Evolutionary conservation across 2,888 invertebrate species (phyloP), one percentile per base, ranked within the genome.

Genomic region (Leucophenga maculata): DNA sequence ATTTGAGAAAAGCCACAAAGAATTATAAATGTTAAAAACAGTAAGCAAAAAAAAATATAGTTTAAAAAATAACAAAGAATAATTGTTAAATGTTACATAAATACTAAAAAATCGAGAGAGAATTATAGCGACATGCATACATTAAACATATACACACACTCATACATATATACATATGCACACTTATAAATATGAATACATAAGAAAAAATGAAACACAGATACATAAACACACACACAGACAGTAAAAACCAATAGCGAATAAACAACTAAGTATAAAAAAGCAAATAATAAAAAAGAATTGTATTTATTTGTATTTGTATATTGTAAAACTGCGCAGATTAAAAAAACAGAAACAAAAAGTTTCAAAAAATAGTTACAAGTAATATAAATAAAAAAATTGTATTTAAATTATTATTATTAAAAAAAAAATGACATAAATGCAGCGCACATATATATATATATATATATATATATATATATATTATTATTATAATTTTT

Each of bases 301-400:
- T 76, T 85, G 83, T 83, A 83, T 84, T 85, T 82, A 86, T 85
- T 86, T 85, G 82, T 84, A 84, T 82, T 83, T 83, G 83, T 83
- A 83, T 84, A 83, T 83, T 83, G 69, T 74, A 77, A 71, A 68
- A 70, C 64, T 46, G 20, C n/a, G 32, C 20, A 9, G 32, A 31
- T n/a, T 9, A 32, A n/a, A 46, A 50, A 44, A 52, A 39, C 54
- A 18, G n/a, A 44, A 64, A 66, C 66, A 65, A 50, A 26, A 65
- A 39, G 64, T 31, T 32, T 46, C 18, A 67, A 68, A 54, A 65
- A 31, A 14, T 62, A 67, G 50, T 31, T 18, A 69, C 59, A 44
- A 48, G 22, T 18, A 69, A 65, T 68, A 74, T 9, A 22, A 1
- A 31, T 26, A n/a, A 20, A 13, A 44, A 46, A 50, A 64, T 68